A percentile compares a stretch with the other conserved stretches of the same genome.
phyloP scores from a whole-genome alignment of 92 coral and sea anemone species.

The Actinostola sp. region DNA sequence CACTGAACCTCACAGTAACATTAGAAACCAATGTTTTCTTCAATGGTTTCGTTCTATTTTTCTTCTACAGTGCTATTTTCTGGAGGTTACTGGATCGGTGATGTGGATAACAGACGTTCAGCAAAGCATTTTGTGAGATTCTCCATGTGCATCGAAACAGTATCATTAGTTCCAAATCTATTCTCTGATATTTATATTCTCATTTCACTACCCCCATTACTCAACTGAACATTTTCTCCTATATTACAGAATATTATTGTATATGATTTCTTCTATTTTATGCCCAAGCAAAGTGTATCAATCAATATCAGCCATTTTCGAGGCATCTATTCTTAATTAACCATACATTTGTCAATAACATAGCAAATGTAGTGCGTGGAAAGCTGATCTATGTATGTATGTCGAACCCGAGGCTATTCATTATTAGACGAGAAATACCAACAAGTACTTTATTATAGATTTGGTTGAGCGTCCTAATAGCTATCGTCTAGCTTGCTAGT shows the following conservation, averaged over 20 bases:
- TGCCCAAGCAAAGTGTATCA: neutral
- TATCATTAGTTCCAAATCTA: no score
- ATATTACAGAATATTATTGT: neutral
- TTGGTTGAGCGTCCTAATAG: neutral
- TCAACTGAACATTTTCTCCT: neutral
- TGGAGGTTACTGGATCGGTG: neutral
- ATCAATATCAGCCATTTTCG: neutral
- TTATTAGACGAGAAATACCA: neutral
- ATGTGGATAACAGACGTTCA: neutral
- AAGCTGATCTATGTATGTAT: neutral
- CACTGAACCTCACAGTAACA: no score
- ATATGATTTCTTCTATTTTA: no score
- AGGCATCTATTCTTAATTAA: conserved; percentile 15
- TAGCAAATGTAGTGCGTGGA: conserved; percentile 4
- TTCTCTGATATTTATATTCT: neutral
- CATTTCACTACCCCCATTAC: neutral
- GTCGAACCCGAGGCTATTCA: conserved; percentile 3
- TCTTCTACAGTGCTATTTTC: neutral
- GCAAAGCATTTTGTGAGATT: no score
- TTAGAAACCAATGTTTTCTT: neutral
- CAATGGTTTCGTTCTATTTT: neutral
- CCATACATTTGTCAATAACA: conserved; percentile 18
- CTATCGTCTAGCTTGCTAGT: neutral
- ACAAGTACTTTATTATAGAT: neutral
- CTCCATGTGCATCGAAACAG: no score